These are phyloP conservation scores for Allobates femoralis DNA, from an alignment of 2,797 vertebrate genomes.

Conservation along the genomic window DNA sequence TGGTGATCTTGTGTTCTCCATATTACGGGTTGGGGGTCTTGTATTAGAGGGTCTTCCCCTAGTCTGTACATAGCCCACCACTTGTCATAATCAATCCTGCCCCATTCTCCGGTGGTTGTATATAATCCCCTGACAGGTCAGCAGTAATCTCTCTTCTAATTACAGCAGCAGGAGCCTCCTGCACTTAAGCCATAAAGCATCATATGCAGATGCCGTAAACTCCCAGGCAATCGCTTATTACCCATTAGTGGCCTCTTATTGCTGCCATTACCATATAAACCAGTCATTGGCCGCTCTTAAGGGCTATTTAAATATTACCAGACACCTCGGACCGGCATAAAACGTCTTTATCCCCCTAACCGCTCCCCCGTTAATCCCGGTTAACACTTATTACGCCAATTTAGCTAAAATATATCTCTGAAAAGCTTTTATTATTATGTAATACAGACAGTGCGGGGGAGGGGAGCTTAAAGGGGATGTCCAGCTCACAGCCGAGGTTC, in stretches of 20 bases:
- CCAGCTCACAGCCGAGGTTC: not conserved
- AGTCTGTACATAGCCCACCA: not conserved
- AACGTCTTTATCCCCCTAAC: slow-evolving; percentile 6
- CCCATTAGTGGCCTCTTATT: slow-evolving; percentile 68
- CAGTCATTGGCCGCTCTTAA: slow-evolving; percentile 71
- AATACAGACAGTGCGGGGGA: not conserved
- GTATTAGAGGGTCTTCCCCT: not conserved
- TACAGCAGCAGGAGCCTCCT: slow-evolving; percentile 64
- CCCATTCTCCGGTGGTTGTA: slow-evolving; percentile 24
- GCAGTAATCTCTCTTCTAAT: slow-evolving; percentile 70
- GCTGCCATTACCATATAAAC: slow-evolving; percentile 72
- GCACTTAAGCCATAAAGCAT: slow-evolving; percentile 66
- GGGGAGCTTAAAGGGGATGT: not conserved
- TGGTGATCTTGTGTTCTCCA: not conserved
- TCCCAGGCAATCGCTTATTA: slow-evolving; percentile 69
- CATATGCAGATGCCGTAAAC: slow-evolving; percentile 65
- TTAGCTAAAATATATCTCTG: not conserved
- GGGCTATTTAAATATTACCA: slow-evolving; percentile 61
- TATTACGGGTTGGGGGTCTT: not conserved
- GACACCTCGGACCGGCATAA: slow-evolving; percentile 31
- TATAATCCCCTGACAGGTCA: slow-evolving; percentile 37
- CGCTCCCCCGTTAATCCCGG: not conserved
- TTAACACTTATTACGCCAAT: not conserved
- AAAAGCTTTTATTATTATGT: not conserved
- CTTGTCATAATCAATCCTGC: slow-evolving; percentile 46